phyloP scores from a whole-genome alignment of 1,140 invertebrate species.

The Eumeta japonica region DNA sequence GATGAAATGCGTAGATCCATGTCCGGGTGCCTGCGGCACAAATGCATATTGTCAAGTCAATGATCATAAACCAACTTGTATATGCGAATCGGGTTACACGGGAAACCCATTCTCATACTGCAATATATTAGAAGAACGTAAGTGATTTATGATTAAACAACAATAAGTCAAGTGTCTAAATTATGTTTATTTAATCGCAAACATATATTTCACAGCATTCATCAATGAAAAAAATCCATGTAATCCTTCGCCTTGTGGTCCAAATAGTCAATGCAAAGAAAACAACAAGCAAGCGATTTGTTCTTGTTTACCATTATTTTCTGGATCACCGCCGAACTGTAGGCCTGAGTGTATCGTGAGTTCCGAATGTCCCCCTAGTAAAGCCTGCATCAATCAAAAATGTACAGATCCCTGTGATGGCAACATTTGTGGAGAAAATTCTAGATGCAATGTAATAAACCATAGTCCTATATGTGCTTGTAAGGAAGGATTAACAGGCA shows the following conservation, averaged over 20 bases:
- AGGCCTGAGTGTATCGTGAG: conserved; percentile 72
- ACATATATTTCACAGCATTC: conserved; percentile 31
- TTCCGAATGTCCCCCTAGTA: conserved; percentile 66
- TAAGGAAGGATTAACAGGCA: conserved; percentile 64
- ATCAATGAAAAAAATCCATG: conserved; percentile 55
- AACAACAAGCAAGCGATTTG: conserved; percentile 66
- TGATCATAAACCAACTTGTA: conserved; percentile 71
- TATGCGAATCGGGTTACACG: conserved; percentile 67
- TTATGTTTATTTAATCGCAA: conserved; percentile 15
- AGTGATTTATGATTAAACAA: conserved; percentile 25
- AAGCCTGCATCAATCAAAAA: conserved; percentile 65
- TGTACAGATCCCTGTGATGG: conserved; percentile 69
- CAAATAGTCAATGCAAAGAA: conserved; percentile 72
- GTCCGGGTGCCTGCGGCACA: conserved; percentile 69
- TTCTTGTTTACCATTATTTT: conserved; percentile 68
- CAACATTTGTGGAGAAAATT: conserved; percentile 72
- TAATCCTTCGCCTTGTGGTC: conserved; percentile 68
- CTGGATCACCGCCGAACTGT: conserved; percentile 72
- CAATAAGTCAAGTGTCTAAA: conserved; percentile 6
- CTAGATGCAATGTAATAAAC: conserved; percentile 75
- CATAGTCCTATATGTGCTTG: conserved; percentile 74
- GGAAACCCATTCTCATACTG: conserved; percentile 70
- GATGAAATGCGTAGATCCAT: conserved; percentile 72
- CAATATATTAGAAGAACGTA: conserved; percentile 56
- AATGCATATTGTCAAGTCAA: conserved; percentile 74